phyloP scores from a whole-genome alignment of 2,113 vertebrate genomes.

The Lepus americanus region DNA sequence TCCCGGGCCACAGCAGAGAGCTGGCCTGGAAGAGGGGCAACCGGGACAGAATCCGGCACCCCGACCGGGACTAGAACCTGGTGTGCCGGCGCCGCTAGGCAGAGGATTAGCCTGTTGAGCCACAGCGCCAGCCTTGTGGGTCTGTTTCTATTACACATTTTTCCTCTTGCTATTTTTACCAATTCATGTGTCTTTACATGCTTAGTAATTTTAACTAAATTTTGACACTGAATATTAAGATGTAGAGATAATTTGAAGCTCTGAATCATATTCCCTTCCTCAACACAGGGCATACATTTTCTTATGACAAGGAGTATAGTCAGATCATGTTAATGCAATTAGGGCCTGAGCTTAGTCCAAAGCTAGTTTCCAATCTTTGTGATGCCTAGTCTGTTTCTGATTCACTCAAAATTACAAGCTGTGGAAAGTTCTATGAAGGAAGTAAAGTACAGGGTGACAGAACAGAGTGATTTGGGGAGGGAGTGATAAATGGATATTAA shows the following conservation, averaged over 20 bases:
- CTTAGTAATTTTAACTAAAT: constrained; percentile 50
- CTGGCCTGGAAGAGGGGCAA: too few species aligned
- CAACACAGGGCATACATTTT: neutral
- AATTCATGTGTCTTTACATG: neutral
- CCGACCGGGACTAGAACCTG: too few species aligned
- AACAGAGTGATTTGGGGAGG: neutral
- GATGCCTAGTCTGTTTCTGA: constrained; percentile 2
- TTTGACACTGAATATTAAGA: neutral
- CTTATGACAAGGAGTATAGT: neutral
- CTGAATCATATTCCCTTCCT: neutral
- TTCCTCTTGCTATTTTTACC: neutral
- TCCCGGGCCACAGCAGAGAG: too few species aligned
- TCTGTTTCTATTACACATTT: neutral
- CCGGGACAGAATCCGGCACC: too few species aligned
- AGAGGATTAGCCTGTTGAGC: too few species aligned
- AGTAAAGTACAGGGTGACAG: neutral
- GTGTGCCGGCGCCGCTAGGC: too few species aligned
- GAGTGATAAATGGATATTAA: neutral
- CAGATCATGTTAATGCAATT: neutral
- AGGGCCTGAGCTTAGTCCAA: neutral
- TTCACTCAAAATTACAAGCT: neutral
- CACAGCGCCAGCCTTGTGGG: neutral
- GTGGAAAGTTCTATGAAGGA: neutral
- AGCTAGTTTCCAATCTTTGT: neutral
- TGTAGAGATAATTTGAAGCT: neutral